Conservation (phyloP, 1,140 invertebrate genomes). For the Arctopsyche grandis region DNA sequence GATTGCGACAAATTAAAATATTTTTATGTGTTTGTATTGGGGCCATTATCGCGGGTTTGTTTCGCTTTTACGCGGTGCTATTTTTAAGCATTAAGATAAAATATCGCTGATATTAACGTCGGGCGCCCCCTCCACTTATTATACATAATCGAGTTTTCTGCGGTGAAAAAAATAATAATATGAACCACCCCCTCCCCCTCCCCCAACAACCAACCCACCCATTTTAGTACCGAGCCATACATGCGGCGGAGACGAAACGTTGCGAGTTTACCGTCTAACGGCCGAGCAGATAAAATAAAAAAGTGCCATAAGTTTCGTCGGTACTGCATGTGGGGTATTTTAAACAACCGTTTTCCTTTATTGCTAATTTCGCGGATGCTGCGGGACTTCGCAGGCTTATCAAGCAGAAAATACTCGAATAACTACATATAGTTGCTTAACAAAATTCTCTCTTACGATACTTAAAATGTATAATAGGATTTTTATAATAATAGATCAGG, state of each 20-base stretch:
- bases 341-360: constrained; percentile 55
- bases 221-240: not conserved
- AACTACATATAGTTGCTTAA: no score
- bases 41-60: constrained; percentile 31
- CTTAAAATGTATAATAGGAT: no score
- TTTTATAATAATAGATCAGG: no score
- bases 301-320: constrained; percentile 52
- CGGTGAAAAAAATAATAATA: constrained; percentile 29
- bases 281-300: constrained; percentile 54
- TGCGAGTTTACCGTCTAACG: constrained; percentile 52
- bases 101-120: constrained; percentile 50
- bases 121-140: constrained; percentile 41
- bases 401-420: not conserved
- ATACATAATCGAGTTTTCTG: constrained; percentile 51
- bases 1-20: constrained; percentile 31
- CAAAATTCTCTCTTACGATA: no score
- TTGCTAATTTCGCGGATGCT: constrained; percentile 54
- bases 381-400: constrained; percentile 41
- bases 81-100: constrained; percentile 51
- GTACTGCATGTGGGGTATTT: constrained; percentile 54
- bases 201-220: not conserved
- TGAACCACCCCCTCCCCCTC: not conserved
- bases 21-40: constrained; percentile 37
- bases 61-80: constrained; percentile 23
- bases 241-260: constrained; percentile 37